These are phyloP conservation scores for Perizoma flavofasciatum DNA, from an alignment of 2,888 invertebrate species.

Conservation along the genomic window DNA sequence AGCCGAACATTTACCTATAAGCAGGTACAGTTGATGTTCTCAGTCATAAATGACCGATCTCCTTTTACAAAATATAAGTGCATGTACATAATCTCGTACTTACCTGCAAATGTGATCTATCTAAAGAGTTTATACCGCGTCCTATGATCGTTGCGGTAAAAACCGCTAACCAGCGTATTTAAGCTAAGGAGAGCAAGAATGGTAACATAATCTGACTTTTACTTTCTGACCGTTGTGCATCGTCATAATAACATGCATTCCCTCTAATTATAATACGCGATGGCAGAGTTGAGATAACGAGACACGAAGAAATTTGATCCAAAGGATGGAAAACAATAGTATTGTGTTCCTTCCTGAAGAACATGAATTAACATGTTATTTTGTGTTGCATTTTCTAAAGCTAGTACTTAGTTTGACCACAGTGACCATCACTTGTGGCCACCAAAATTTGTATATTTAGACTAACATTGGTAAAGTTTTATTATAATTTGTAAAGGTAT, in stretches of 20 bases:
- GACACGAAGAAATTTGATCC: constrained; percentile 41
- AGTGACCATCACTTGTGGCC: too few relatives aligned
- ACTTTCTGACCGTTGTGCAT: constrained; percentile 36
- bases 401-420: not conserved
- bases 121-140: constrained; percentile 12
- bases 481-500: too few relatives aligned
- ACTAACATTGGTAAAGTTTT: too few relatives aligned
- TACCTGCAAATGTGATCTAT: constrained; percentile 1
- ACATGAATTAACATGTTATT: not conserved
- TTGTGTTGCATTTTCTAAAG: not conserved
- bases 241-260: constrained; percentile 39
- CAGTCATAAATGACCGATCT: too few relatives aligned
- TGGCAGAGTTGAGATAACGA: constrained; percentile 47
- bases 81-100: not conserved
- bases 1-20: too few relatives aligned
- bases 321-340: constrained; percentile 40
- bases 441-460: too few relatives aligned
- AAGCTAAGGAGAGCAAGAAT: constrained; percentile 20
- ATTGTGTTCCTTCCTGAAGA: constrained; percentile 24
- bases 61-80: too few relatives aligned
- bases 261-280: constrained; percentile 38
- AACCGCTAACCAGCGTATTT: constrained; percentile 14
- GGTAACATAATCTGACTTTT: constrained; percentile 30
- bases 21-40: too few relatives aligned
- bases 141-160: constrained; percentile 19